A percentile compares a stretch with the other conserved stretches of the same genome.
Conservation (phyloP, 1,140 invertebrate genomes). For the Teleogryllus occipitalis region DNA sequence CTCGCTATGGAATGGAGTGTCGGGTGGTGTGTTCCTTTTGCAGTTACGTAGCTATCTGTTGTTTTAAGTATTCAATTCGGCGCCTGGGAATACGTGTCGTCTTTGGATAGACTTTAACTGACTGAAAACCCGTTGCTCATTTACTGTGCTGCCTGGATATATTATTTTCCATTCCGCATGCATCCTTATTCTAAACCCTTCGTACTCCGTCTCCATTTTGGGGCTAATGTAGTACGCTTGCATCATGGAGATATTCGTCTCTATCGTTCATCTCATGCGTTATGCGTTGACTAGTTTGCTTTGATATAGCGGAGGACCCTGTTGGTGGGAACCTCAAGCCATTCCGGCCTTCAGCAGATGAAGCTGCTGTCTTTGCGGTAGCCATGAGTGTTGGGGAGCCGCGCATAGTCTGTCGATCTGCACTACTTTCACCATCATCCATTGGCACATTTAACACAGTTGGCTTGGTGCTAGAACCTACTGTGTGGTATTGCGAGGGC, state of each 20-base stretch:
- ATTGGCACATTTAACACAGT: slow-evolving; percentile 3
- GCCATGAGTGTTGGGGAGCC: neutral
- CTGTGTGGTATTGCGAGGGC: no score
- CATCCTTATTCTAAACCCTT: slow-evolving; percentile 13
- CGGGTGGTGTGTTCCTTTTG: no score
- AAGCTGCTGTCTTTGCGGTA: no score
- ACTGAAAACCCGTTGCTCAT: neutral
- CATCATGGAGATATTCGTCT: slow-evolving; percentile 10
- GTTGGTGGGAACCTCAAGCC: neutral
- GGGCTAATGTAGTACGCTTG: neutral
- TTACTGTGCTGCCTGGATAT: neutral
- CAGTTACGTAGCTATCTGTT: no score
- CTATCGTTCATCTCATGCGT: slow-evolving; percentile 6
- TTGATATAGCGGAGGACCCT: slow-evolving; percentile 6
- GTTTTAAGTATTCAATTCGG: no score
- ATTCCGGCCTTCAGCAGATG: neutral
- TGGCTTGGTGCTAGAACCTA: neutral
- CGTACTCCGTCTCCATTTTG: neutral
- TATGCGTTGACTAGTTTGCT: slow-evolving; percentile 6
- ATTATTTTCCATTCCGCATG: slow-evolving; percentile 10
- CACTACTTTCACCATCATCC: slow-evolving; percentile 8
- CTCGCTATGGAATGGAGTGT: no score
- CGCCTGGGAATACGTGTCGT: no score
- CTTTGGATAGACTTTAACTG: no score
- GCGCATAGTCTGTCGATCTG: neutral